These are phyloP conservation scores for Blastomussa wellsi DNA, from an alignment of 92 coral and sea anemone species.

Conservation along the genomic window DNA sequence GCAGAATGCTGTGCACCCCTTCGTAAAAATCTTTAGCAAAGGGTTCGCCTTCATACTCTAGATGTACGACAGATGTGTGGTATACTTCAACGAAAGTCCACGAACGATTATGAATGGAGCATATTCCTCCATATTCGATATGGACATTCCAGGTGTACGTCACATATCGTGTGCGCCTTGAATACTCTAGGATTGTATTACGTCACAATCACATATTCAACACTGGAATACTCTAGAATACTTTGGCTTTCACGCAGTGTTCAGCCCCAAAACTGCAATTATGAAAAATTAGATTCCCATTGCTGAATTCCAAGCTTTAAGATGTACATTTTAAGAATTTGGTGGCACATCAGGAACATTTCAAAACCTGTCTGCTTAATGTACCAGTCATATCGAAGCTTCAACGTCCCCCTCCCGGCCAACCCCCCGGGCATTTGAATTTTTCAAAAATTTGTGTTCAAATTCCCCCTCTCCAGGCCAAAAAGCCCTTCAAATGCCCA, in stretches of 20 bases:
- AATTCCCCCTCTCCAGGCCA: no score
- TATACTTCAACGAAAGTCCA: slow-evolving; percentile 14
- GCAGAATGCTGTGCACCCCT: slow-evolving; percentile 17
- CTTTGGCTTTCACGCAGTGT: slow-evolving; percentile 8
- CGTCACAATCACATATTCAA: slow-evolving; percentile 14
- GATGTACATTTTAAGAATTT: background rate
- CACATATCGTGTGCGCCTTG: slow-evolving; percentile 18
- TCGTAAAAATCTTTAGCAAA: slow-evolving; percentile 28
- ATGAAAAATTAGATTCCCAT: background rate
- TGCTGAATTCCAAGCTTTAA: background rate
- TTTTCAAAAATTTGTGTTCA: no score
- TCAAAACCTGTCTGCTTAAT: background rate
- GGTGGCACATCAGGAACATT: background rate
- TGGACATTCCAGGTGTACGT: background rate
- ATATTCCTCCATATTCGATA: slow-evolving; percentile 14
- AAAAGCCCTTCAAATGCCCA: no score
- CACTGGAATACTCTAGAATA: background rate
- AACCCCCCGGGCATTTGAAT: no score
- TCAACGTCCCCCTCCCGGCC: no score
- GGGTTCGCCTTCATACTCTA: slow-evolving; percentile 11
- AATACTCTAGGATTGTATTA: slow-evolving; percentile 9
- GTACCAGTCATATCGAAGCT: no score
- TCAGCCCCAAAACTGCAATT: no score
- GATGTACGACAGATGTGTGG: slow-evolving; percentile 14
- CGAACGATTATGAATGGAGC: slow-evolving; percentile 16